Evolutionary conservation across 2,113 vertebrate genomes (phyloP).

Genomic region (Pipa parva): DNA sequence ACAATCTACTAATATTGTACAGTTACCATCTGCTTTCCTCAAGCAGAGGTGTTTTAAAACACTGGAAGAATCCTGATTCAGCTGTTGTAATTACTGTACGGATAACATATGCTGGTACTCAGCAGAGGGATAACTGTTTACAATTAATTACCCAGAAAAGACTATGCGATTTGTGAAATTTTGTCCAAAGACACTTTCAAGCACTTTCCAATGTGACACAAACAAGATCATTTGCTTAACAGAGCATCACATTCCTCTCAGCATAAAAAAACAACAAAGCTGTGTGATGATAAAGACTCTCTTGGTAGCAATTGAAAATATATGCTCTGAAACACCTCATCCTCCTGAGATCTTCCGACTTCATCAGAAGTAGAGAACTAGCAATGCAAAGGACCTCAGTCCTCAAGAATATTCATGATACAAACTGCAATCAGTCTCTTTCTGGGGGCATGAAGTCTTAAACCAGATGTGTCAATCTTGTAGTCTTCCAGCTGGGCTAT

Average conservation of each 20-base stretch:
- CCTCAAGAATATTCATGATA: too few species aligned
- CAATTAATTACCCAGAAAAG: constrained; percentile 40
- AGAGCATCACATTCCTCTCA: constrained; percentile 33
- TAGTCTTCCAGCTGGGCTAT: too few species aligned
- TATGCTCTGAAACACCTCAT: constrained; percentile 31
- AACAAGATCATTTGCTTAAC: constrained; percentile 36
- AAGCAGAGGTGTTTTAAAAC: constrained; percentile 19
- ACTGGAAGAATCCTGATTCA: constrained; percentile 34
- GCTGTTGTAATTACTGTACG: constrained; percentile 34
- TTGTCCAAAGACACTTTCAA: constrained; percentile 13
- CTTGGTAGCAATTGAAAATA: constrained; percentile 24
- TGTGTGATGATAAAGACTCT: constrained; percentile 23
- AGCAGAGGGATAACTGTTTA: constrained; percentile 24
- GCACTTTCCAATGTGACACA: constrained; percentile 24
- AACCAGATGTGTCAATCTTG: too few species aligned
- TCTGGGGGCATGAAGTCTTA: too few species aligned
- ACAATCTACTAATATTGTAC: constrained; percentile 9
- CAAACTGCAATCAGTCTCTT: too few species aligned
- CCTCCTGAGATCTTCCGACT: constrained; percentile 1
- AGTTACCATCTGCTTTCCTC: constrained; percentile 32
- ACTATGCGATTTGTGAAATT: constrained; percentile 25
- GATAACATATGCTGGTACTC: constrained; percentile 33
- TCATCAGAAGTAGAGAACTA: not conserved
- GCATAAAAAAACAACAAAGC: constrained; percentile 27
- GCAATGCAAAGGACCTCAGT: not conserved